phyloP scores from a whole-genome alignment of 2,888 invertebrate genomes.

The Coelinius sp. region DNA sequence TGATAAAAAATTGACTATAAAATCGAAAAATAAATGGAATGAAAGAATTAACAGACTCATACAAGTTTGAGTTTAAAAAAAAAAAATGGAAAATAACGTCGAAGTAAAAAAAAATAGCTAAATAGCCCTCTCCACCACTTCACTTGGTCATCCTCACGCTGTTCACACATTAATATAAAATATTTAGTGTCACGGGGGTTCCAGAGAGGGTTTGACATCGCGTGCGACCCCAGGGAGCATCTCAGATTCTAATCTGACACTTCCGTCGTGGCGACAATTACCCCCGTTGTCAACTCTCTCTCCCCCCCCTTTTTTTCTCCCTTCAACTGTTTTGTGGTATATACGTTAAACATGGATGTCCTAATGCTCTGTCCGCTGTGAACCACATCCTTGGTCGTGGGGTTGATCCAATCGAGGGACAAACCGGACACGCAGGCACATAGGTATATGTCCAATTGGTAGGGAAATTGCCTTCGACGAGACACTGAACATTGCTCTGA shows the following conservation, averaged over 20 bases:
- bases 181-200: slow-evolving; percentile 29
- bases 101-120: no score
- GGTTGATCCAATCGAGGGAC: slow-evolving; percentile 29
- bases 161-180: slow-evolving; percentile 20
- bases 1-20: no score
- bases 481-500: slow-evolving; percentile 40
- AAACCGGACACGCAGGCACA: slow-evolving; percentile 21
- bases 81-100: no score
- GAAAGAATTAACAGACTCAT: no score
- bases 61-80: no score
- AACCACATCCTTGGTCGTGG: slow-evolving; percentile 26
- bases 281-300: slow-evolving; percentile 44
- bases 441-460: slow-evolving; percentile 2
- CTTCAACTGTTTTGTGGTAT: slow-evolving; percentile 23
- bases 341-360: slow-evolving; percentile 35
- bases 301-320: background rate
- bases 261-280: slow-evolving; percentile 66
- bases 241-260: slow-evolving; percentile 69
- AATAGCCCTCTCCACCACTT: background rate
- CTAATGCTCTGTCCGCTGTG: slow-evolving; percentile 46
- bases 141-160: slow-evolving; percentile 23
- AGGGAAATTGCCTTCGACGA: slow-evolving; percentile 51
- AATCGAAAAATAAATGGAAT: no score
- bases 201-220: slow-evolving; percentile 52
- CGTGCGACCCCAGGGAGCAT: slow-evolving; percentile 59